These are phyloP conservation scores for Onthophagus taurus DNA, from an alignment of 1,140 invertebrate species.

Conservation along the genomic window DNA sequence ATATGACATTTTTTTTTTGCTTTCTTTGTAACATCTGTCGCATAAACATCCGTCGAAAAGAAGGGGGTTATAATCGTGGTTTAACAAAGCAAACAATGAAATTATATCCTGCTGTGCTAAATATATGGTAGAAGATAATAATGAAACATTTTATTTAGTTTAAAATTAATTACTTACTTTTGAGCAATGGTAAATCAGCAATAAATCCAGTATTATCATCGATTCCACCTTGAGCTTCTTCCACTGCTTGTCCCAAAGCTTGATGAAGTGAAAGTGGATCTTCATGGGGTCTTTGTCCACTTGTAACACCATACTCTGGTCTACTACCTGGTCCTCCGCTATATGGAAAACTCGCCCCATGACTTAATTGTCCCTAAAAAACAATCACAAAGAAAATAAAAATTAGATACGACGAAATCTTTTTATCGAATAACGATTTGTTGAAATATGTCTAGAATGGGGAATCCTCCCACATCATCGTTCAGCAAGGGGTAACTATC, in stretches of 20 bases:
- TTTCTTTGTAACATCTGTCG: no score
- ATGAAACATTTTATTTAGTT: neutral
- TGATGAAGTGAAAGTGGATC: slow-evolving; percentile 55
- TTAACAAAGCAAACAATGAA: no score
- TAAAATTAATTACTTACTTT: slow-evolving; percentile 59
- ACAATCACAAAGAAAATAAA: neutral
- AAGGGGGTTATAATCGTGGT: no score
- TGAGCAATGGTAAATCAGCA: slow-evolving; percentile 75
- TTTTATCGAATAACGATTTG: no score
- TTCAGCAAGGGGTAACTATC: no score
- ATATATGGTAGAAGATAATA: neutral
- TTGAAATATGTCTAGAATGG: neutral
- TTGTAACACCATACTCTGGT: slow-evolving; percentile 29
- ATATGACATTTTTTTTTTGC: no score
- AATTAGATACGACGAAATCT: neutral
- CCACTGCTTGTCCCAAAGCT: slow-evolving; percentile 58
- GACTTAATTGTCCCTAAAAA: slow-evolving; percentile 41
- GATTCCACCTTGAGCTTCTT: slow-evolving; percentile 66
- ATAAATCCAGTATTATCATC: slow-evolving; percentile 78
- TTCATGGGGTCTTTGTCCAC: slow-evolving; percentile 38
- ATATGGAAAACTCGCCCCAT: slow-evolving; percentile 46
- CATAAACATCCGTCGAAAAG: no score
- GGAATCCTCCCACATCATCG: neutral
- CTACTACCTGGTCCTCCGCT: slow-evolving; percentile 38
- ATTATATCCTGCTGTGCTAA: no score